Base-by-base conservation (phyloP, 1,140 invertebrate genomes). In the Anastrepha obliqua region DNA sequence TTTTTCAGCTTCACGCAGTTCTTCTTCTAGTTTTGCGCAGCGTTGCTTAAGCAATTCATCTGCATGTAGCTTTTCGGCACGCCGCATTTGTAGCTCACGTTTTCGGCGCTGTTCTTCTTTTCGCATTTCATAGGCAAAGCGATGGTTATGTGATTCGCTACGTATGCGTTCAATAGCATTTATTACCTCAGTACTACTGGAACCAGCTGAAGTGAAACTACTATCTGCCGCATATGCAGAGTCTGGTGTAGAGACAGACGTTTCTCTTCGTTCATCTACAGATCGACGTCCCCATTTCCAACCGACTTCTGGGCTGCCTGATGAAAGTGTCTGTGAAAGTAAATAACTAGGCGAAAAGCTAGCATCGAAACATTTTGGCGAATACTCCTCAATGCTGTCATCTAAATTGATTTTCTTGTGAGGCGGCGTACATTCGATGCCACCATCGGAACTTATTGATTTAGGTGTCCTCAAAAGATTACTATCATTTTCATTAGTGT, bases 311-410 rank as follows among this genome's bases (percentile, higher is more conserved):
- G 91, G 91, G 87, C 91, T 92, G 39, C 91, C 90, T 5, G 89
- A 90, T 42, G 88, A 89, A 58, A 92, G 78, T 5, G 91, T 91
- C 67, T 92, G 91, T 1, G 91, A 92, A 44, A 92, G 90, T 5
- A 92, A 64, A 51, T 89, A 89, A 60, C 87, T 90, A 11, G 91
- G 91, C 17, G 91, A 92, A 15, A 91, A 87, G 42, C 90, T 91
- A 9, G 88, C 89, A 67, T 91, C 90, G 85, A 90, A 62, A 60
- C 88, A 89, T 39, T 70, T 87, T 1, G 91, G 90, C 17, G 91
- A 91, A 67, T 91, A 91, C 7, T 92, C 91, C 7, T 92, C 91
- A 0, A 92, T 74, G 20, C 91, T 92, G 51, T 92, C 91, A 85
- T 92, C 91, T 58, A 92, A 55, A 60, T 85, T 91, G 7, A 90